Conservation (phyloP, 2,797 vertebrate species). For the Cyprinodon diabolis region DNA sequence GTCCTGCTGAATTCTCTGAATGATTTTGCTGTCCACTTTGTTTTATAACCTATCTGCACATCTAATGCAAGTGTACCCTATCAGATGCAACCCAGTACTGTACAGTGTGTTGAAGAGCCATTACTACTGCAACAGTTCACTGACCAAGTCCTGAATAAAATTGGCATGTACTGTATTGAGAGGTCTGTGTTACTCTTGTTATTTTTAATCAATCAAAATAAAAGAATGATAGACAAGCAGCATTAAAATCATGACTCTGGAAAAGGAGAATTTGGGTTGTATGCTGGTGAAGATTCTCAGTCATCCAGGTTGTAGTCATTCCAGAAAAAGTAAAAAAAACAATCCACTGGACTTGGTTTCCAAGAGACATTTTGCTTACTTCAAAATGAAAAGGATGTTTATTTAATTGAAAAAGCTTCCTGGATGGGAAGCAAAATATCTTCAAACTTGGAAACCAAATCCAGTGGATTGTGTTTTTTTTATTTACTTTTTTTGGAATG, state of each 20-base stretch:
- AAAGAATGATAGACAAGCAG: background rate
- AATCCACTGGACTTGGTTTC: too few species aligned
- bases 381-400: too few species aligned
- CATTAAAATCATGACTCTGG: background rate
- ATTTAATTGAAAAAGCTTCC: too few species aligned
- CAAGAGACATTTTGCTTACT: too few species aligned
- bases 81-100: slow-evolving; percentile 66
- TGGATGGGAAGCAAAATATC: too few species aligned
- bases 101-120: slow-evolving; percentile 69
- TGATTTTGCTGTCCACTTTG: slow-evolving; percentile 74
- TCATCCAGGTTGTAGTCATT: too few species aligned
- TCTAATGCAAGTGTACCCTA: slow-evolving; percentile 68
- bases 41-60: slow-evolving; percentile 77
- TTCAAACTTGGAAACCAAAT: too few species aligned
- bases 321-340: too few species aligned
- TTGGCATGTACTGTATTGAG: slow-evolving; percentile 72
- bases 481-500: too few species aligned
- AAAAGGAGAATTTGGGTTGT: background rate
- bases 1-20: slow-evolving; percentile 88
- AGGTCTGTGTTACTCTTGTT: slow-evolving; percentile 27
- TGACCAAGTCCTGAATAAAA: slow-evolving; percentile 81
- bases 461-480: too few species aligned
- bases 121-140: slow-evolving; percentile 69
- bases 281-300: too few species aligned
- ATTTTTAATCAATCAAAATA: background rate